A percentile compares a stretch with the other conserved stretches of the same genome.
phyloP scores from a whole-genome alignment of 2,113 vertebrate species.

The Sminthopsis crassicaudata region DNA sequence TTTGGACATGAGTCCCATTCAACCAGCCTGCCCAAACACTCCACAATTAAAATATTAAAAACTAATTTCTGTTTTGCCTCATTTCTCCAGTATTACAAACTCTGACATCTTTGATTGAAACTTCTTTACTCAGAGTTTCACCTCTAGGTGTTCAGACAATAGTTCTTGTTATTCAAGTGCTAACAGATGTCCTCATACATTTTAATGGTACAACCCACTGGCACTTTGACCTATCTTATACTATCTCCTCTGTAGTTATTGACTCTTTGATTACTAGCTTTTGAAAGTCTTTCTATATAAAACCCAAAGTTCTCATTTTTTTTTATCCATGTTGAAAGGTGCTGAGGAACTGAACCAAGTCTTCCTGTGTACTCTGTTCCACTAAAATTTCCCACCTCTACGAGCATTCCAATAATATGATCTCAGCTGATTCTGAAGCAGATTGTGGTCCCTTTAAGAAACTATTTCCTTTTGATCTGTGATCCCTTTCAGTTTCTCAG shows the following conservation, averaged over 20 bases:
- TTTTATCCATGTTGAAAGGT: not conserved
- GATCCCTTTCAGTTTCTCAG: too few relatives aligned
- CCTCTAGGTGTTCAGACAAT: not conserved
- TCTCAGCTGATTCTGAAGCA: not conserved
- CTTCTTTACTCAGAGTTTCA: not conserved
- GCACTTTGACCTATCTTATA: not conserved
- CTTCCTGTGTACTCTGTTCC: not conserved
- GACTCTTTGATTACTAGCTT: not conserved
- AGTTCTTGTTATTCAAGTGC: not conserved
- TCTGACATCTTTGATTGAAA: not conserved
- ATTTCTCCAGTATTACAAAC: too few relatives aligned
- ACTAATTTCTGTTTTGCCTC: too few relatives aligned
- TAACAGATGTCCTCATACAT: not conserved
- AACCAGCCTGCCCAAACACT: too few relatives aligned
- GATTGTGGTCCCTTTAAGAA: too few relatives aligned
- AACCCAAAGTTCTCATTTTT: not conserved
- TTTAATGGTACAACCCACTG: not conserved
- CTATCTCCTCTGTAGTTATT: not conserved
- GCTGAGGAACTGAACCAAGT: not conserved
- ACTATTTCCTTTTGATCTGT: too few relatives aligned
- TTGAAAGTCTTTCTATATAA: not conserved
- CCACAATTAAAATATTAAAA: too few relatives aligned
- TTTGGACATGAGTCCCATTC: too few relatives aligned
- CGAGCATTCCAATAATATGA: not conserved
- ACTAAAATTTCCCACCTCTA: not conserved